A percentile compares a stretch with the other conserved stretches of the same genome.
Conservation (phyloP, 2,113 vertebrate species). For the Cheilinus undulatus region DNA sequence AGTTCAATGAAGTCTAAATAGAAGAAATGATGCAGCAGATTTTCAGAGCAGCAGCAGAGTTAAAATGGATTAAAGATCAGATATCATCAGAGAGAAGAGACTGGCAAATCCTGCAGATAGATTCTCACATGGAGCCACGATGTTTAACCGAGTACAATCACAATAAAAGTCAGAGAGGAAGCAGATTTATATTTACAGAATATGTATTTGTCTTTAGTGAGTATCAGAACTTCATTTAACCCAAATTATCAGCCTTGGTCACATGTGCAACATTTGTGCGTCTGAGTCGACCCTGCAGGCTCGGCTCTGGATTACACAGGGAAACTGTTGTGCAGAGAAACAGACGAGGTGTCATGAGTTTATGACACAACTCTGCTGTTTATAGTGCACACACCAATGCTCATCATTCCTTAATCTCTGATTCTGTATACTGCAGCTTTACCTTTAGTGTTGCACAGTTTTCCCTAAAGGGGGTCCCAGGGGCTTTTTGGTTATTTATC, state of each 20-base stretch:
- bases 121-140: no score
- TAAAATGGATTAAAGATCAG: slow-evolving; percentile 13
- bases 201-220: no score
- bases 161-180: no score
- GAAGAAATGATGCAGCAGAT: slow-evolving; percentile 46
- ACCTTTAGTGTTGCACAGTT: no score
- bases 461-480: no score
- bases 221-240: no score
- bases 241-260: no score
- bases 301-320: slow-evolving; percentile 21
- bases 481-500: no score
- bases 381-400: background rate
- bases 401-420: no score
- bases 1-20: background rate
- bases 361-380: slow-evolving; percentile 14
- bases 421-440: no score
- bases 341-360: slow-evolving; percentile 44
- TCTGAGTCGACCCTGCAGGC: slow-evolving; percentile 17
- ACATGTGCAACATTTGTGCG: no score
- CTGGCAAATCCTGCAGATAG: background rate
- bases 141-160: background rate
- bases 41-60: slow-evolving; percentile 6
- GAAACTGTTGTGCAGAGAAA: slow-evolving; percentile 47
- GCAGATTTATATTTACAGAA: no score
- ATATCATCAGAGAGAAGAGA: background rate